Conservation (phyloP, 2,888 invertebrate species). For the Spatulosminthurus flaviceps region DNA sequence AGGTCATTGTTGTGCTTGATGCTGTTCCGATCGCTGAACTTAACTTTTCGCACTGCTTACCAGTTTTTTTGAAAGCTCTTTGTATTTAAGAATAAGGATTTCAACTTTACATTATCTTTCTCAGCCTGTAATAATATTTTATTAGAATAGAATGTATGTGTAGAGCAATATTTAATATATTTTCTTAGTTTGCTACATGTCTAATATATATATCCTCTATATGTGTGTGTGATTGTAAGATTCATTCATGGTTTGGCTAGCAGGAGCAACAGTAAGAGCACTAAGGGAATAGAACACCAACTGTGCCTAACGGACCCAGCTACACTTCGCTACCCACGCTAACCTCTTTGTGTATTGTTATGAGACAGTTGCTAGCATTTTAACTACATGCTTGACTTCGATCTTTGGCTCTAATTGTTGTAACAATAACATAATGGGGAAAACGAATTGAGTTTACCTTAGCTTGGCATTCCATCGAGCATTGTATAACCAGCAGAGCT, state of each 20-base stretch:
- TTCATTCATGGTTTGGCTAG: not conserved
- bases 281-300: slow-evolving; percentile 27
- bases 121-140: no score
- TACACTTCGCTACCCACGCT: slow-evolving; percentile 47
- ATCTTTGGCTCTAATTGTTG: slow-evolving; percentile 27
- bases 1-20: slow-evolving; percentile 7
- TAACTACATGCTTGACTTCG: slow-evolving; percentile 3
- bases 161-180: not conserved
- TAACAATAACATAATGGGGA: slow-evolving; percentile 22
- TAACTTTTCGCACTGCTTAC: slow-evolving; percentile 8
- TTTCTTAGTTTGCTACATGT: no score
- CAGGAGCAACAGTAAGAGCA: no score
- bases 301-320: slow-evolving; percentile 43
- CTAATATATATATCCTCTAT: not conserved
- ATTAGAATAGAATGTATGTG: not conserved
- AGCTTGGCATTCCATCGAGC: slow-evolving; percentile 8
- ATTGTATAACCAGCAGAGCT: slow-evolving; percentile 8
- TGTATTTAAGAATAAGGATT: no score
- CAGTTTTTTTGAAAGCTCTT: not conserved
- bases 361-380: slow-evolving; percentile 25
- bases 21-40: not conserved
- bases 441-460: slow-evolving; percentile 20
- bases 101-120: no score
- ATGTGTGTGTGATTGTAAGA: no score
- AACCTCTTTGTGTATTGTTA: slow-evolving; percentile 49